These are phyloP conservation scores for Athalia rosae DNA, from an alignment of 2,888 invertebrate species.

Conservation along the genomic window DNA sequence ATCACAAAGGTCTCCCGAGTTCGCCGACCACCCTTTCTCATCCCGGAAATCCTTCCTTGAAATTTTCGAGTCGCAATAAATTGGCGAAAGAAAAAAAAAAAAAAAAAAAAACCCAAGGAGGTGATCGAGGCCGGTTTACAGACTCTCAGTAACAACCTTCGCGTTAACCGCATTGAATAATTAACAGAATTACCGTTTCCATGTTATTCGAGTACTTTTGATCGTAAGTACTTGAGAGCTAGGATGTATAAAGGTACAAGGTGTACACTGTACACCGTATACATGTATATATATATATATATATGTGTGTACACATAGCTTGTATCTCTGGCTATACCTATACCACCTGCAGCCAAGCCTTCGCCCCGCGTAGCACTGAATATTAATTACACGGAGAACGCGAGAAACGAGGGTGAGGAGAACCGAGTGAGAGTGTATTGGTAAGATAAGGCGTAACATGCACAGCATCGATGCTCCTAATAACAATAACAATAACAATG, in stretches of 20 bases:
- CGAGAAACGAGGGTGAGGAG: background rate
- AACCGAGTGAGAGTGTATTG: background rate
- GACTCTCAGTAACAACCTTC: background rate
- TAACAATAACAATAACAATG: background rate
- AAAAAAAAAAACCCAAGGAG: background rate
- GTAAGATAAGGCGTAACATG: slow-evolving; percentile 10
- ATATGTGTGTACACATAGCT: background rate
- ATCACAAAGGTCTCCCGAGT: no score
- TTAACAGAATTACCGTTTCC: slow-evolving; percentile 39
- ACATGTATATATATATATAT: background rate
- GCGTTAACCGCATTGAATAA: slow-evolving; percentile 27
- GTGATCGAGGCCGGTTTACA: slow-evolving; percentile 13
- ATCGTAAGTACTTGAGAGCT: slow-evolving; percentile 37
- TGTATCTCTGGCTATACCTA: no score
- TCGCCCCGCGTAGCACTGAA: background rate
- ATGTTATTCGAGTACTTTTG: slow-evolving; percentile 40
- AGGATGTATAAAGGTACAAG: slow-evolving; percentile 6
- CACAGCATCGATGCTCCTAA: slow-evolving; percentile 14
- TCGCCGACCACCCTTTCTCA: no score
- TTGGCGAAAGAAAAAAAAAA: no score
- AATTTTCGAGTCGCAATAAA: no score
- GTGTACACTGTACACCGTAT: slow-evolving; percentile 9
- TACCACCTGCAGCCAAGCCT: background rate
- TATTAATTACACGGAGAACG: slow-evolving; percentile 12
- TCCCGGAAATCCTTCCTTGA: no score